Conservation (phyloP, 37 sponge, comb jelly and placozoan species). For the Aphrocallistes beatrix region DNA sequence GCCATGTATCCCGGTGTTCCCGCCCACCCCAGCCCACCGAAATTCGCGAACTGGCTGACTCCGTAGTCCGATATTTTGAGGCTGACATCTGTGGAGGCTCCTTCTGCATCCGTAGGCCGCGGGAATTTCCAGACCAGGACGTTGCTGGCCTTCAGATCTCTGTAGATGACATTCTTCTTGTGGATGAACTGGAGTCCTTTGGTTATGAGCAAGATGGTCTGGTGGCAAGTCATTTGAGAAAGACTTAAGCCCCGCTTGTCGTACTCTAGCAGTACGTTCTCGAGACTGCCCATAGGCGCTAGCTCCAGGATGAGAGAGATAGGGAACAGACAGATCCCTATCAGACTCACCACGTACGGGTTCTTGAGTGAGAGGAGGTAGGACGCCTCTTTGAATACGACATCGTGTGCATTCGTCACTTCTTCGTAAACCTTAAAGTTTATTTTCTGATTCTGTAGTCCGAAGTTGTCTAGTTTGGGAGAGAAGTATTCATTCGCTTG, state of each 20-base stretch:
- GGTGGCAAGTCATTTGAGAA: neutral
- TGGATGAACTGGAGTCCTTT: constrained; percentile 47
- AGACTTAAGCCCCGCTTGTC: neutral
- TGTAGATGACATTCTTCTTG: constrained; percentile 44
- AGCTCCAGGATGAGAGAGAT: constrained; percentile 55
- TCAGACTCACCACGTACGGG: constrained; percentile 19
- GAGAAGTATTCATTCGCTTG: neutral
- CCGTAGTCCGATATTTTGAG: constrained; percentile 75
- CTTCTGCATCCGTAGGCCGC: constrained; percentile 28
- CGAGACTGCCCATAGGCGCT: constrained; percentile 55
- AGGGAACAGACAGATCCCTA: constrained; percentile 15
- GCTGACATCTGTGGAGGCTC: constrained; percentile 18
- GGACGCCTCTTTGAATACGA: constrained; percentile 14
- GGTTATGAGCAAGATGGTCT: constrained; percentile 18
- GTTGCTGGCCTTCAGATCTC: constrained; percentile 70
- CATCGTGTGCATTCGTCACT: neutral
- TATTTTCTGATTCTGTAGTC: constrained; percentile 6
- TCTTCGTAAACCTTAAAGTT: constrained; percentile 11
- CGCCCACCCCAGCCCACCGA: constrained; percentile 36
- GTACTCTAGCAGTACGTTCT: constrained; percentile 28
- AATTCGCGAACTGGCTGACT: constrained; percentile 65
- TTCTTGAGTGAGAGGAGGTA: constrained; percentile 10
- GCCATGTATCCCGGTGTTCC: constrained; percentile 82
- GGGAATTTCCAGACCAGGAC: constrained; percentile 75
- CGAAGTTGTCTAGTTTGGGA: neutral